phyloP scores from a whole-genome alignment of 2,113 vertebrate genomes.

The Lepus europaeus region DNA sequence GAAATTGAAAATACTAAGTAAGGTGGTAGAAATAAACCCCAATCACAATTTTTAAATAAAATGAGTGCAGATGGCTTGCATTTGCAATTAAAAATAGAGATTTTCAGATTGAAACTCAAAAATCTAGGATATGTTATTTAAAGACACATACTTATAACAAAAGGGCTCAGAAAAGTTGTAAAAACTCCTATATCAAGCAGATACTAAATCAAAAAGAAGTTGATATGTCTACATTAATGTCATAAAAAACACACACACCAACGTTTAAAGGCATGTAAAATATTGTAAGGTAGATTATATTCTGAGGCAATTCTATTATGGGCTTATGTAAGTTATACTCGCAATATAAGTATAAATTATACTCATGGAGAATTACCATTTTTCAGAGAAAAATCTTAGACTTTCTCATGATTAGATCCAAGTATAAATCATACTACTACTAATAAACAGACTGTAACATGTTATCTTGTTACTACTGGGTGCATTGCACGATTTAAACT shows the following conservation, averaged over 20 bases:
- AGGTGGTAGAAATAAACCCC: constrained; percentile 18
- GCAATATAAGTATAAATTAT: background rate
- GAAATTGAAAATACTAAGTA: constrained; percentile 40
- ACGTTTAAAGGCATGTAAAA: background rate
- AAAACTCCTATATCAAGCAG: background rate
- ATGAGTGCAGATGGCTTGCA: constrained; percentile 5
- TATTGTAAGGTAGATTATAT: background rate
- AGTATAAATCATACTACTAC: background rate
- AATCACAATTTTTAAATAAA: constrained; percentile 51
- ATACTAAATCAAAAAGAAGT: constrained; percentile 35
- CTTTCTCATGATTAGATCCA: background rate
- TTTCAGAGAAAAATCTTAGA: constrained; percentile 7
- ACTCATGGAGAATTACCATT: background rate
- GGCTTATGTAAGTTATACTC: background rate
- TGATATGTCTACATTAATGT: background rate
- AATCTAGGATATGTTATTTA: constrained; percentile 52
- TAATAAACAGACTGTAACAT: background rate
- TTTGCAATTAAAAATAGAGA: constrained; percentile 50
- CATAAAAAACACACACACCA: background rate
- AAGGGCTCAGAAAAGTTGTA: background rate
- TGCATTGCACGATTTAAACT: background rate
- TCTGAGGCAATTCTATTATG: background rate
- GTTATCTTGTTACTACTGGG: background rate
- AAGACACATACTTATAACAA: background rate
- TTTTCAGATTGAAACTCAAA: constrained; percentile 24